Evolutionary conservation across 2,113 vertebrate genomes (phyloP).

Genomic region (Garra rufa): DNA sequence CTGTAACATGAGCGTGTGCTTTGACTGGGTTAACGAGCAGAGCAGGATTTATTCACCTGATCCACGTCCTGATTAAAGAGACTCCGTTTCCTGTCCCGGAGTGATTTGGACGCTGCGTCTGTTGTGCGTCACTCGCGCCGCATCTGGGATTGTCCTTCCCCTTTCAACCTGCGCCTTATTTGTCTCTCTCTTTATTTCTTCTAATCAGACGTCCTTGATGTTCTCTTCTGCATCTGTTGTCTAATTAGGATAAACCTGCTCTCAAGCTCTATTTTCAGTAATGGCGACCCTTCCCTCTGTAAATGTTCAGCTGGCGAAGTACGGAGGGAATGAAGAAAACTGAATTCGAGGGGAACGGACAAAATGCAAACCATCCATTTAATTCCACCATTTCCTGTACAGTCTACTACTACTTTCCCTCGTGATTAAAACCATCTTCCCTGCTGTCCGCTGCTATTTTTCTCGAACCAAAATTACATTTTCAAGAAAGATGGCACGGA

Average conservation of each 20-base stretch:
- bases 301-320: slow-evolving; percentile 30
- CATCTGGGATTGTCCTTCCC: slow-evolving; percentile 39
- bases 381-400: slow-evolving; percentile 70
- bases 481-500: neutral
- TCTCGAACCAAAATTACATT: neutral
- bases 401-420: slow-evolving; percentile 46
- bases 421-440: slow-evolving; percentile 70
- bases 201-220: slow-evolving; percentile 29
- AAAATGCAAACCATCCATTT: slow-evolving; percentile 68
- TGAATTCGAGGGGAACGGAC: slow-evolving; percentile 44
- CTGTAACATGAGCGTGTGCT: slow-evolving; percentile 33
- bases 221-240: slow-evolving; percentile 66
- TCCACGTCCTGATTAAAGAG: slow-evolving; percentile 43
- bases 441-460: neutral
- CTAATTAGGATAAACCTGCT: slow-evolving; percentile 50
- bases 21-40: slow-evolving; percentile 11
- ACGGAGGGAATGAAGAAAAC: slow-evolving; percentile 6
- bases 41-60: slow-evolving; percentile 29
- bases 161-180: slow-evolving; percentile 61
- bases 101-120: slow-evolving; percentile 17
- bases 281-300: neutral
- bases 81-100: neutral
- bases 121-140: neutral
- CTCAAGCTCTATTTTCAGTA: slow-evolving; percentile 47
- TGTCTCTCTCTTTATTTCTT: slow-evolving; percentile 15